Conservation (phyloP, 2,113 vertebrate genomes). For the Lepisosteus osseus region DNA sequence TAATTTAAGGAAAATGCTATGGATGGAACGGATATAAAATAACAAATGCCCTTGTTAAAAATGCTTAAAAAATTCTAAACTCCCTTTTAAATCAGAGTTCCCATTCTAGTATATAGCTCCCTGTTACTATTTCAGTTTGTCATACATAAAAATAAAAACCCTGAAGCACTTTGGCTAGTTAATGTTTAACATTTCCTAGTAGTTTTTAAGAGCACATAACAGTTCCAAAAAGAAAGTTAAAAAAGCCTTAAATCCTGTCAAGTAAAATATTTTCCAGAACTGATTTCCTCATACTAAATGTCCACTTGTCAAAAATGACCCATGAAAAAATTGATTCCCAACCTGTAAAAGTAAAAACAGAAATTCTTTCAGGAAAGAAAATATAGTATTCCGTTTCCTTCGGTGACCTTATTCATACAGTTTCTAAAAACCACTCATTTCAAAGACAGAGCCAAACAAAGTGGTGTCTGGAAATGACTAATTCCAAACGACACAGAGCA, state of each 20-base stretch:
- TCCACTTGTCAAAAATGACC: constrained; percentile 6
- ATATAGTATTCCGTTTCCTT: too few relatives aligned
- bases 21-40: too few relatives aligned
- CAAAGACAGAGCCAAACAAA: too few relatives aligned
- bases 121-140: background rate
- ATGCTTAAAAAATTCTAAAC: too few relatives aligned
- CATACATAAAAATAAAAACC: background rate
- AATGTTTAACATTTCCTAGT: background rate
- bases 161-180: background rate
- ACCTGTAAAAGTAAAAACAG: constrained; percentile 12
- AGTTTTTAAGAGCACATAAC: background rate
- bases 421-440: too few relatives aligned
- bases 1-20: too few relatives aligned
- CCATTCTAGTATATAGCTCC: too few relatives aligned
- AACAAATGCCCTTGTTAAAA: too few relatives aligned
- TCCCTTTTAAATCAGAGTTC: too few relatives aligned
- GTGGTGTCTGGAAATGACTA: background rate
- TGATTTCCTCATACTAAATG: background rate
- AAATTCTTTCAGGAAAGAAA: too few relatives aligned
- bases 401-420: too few relatives aligned
- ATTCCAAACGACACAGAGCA: background rate
- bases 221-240: background rate
- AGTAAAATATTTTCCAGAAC: background rate
- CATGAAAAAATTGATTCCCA: background rate
- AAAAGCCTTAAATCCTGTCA: background rate